Evolutionary conservation across 2,113 vertebrate species (phyloP).

Genomic region (Mystacornis crossleyi): DNA sequence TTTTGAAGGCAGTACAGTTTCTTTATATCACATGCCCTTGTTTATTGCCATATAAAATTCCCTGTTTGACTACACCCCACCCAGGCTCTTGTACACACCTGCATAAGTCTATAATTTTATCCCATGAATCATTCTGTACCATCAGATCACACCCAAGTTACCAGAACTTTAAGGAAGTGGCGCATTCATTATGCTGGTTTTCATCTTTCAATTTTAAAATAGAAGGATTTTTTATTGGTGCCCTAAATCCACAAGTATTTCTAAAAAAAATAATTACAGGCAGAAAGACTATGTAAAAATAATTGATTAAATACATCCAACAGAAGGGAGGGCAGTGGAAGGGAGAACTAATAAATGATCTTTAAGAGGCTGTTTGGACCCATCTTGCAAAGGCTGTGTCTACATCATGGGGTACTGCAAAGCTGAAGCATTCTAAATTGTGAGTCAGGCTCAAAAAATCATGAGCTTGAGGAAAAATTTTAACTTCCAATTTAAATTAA

Average conservation of each 20-base stretch:
- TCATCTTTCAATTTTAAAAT: slow-evolving; percentile 61
- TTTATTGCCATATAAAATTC: slow-evolving; percentile 65
- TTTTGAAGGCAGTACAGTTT: slow-evolving; percentile 22
- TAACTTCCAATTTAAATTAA: slow-evolving; percentile 4
- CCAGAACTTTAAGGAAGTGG: slow-evolving; percentile 70
- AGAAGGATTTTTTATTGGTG: slow-evolving; percentile 54
- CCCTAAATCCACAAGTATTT: slow-evolving; percentile 19
- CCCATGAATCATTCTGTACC: slow-evolving; percentile 74
- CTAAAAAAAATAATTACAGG: not conserved
- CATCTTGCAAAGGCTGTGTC: not conserved
- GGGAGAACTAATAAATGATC: not conserved
- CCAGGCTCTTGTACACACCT: slow-evolving; percentile 76
- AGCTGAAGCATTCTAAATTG: not conserved
- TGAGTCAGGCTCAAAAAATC: not conserved
- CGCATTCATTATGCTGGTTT: slow-evolving; percentile 53
- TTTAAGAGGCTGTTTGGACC: not conserved
- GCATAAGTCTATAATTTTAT: slow-evolving; percentile 76
- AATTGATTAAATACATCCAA: slow-evolving; percentile 19
- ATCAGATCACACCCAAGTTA: slow-evolving; percentile 76
- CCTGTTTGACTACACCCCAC: slow-evolving; percentile 66
- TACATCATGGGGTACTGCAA: not conserved
- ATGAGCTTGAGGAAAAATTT: not conserved
- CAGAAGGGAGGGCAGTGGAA: slow-evolving; percentile 7
- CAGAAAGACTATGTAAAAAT: slow-evolving; percentile 13
- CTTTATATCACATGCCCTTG: slow-evolving; percentile 21